phyloP scores from a whole-genome alignment of 2,113 vertebrate genomes.

The Malaclemys terrapin region DNA sequence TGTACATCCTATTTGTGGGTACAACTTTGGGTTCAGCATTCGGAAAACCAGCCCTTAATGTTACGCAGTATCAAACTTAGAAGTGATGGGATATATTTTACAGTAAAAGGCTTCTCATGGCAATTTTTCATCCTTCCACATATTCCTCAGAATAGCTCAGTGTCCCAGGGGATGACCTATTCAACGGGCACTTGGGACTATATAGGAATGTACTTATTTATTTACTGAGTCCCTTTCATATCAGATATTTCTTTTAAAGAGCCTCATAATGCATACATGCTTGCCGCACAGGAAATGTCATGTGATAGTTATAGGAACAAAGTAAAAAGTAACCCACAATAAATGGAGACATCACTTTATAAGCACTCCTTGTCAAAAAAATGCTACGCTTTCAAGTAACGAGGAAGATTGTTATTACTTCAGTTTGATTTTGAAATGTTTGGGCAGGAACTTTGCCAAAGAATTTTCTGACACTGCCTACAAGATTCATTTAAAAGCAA shows the following conservation, averaged over 20 bases:
- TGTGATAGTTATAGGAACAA: conserved; percentile 26
- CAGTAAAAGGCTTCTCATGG: conserved; percentile 23
- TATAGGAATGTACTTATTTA: conserved; percentile 45
- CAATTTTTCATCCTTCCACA: conserved; percentile 44
- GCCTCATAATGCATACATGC: conserved; percentile 10
- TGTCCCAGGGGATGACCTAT: conserved; percentile 37
- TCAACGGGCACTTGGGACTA: conserved; percentile 23
- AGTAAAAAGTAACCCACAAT: not conserved
- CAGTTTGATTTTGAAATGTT: not conserved
- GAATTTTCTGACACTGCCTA: not conserved
- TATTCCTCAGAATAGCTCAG: conserved; percentile 33
- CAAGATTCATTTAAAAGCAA: not conserved
- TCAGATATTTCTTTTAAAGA: conserved; percentile 57
- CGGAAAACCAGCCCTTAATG: not conserved
- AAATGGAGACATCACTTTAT: conserved; percentile 14
- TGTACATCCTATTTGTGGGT: too few species aligned
- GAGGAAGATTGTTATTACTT: conserved; percentile 32
- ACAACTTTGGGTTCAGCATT: not conserved
- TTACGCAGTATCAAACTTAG: conserved; percentile 30
- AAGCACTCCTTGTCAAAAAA: conserved; percentile 58
- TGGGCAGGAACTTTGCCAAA: not conserved
- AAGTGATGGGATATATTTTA: conserved; percentile 28
- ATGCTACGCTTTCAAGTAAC: conserved; percentile 47
- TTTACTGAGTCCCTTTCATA: conserved; percentile 56
- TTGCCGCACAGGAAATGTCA: conserved; percentile 47